A percentile compares a stretch with the other conserved stretches of the same genome.
phyloP scores from a whole-genome alignment of 1,140 invertebrate species.

The Samia ricini region DNA sequence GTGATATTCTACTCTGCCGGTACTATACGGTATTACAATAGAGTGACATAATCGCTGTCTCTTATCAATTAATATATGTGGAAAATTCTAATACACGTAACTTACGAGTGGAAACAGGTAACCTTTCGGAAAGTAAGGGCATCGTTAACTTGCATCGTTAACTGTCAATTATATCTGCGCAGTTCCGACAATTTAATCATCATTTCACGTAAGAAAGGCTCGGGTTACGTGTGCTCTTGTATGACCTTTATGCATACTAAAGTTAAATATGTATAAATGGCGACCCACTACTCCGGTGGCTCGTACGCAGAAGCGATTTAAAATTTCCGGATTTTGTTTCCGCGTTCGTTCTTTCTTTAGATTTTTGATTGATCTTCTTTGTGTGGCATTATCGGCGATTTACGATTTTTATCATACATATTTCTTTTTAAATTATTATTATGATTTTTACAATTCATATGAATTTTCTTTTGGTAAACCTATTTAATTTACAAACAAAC shows the following conservation, averaged over 20 bases:
- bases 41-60: not conserved
- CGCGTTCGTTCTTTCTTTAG: not conserved
- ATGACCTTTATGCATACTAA: not conserved
- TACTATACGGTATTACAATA: no score
- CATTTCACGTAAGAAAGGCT: not conserved
- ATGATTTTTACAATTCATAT: no score
- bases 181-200: not conserved
- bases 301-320: not conserved
- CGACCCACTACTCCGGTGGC: not conserved
- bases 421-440: no score
- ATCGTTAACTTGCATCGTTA: conserved; percentile 9
- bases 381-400: not conserved
- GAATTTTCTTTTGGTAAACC: no score
- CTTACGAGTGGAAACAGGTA: conserved; percentile 8
- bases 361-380: not conserved
- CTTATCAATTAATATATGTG: not conserved
- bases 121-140: conserved; percentile 7
- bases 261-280: not conserved
- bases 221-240: not conserved
- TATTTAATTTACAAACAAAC: no score
- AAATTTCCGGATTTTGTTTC: not conserved
- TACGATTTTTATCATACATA: no score
- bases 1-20: no score
- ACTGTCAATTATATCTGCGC: not conserved
- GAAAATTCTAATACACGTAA: conserved; percentile 6